Evolutionary conservation across 1,140 invertebrate genomes (phyloP).

Genomic region (Diorhabda elongata): DNA sequence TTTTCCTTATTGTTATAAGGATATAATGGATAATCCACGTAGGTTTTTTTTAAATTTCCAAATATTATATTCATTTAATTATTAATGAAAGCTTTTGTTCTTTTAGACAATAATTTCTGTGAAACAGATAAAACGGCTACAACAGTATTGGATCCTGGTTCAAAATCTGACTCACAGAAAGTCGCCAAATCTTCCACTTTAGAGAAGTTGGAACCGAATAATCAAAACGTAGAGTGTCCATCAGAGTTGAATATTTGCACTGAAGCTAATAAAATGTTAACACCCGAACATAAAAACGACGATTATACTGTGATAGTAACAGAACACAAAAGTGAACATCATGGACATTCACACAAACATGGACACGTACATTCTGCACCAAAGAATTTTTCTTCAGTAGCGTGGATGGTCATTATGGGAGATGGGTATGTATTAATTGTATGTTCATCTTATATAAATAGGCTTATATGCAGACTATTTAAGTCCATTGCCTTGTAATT

Average conservation of each 20-base stretch:
- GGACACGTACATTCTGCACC: conserved; percentile 81
- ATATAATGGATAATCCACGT: conserved; percentile 50
- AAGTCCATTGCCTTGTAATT: too few relatives aligned
- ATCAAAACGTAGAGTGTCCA: conserved; percentile 37
- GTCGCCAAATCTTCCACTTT: conserved; percentile 22
- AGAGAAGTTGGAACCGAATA: conserved; percentile 37
- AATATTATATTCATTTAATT: neutral
- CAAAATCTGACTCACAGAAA: conserved; percentile 31
- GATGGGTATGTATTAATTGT: conserved; percentile 59
- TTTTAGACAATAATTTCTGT: conserved; percentile 16
- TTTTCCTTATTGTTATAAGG: conserved; percentile 80
- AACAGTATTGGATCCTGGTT: conserved; percentile 27
- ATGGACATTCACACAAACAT: conserved; percentile 82
- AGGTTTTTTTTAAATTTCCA: conserved; percentile 26
- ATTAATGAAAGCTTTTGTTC: neutral
- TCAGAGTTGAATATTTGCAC: conserved; percentile 32
- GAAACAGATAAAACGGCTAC: conserved; percentile 30
- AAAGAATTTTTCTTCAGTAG: conserved; percentile 75
- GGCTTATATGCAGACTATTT: too few relatives aligned
- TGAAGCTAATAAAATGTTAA: conserved; percentile 42
- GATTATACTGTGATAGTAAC: conserved; percentile 47
- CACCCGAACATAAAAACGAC: conserved; percentile 27
- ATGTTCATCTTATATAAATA: too few relatives aligned
- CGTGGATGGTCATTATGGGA: conserved; percentile 94
- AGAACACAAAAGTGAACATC: conserved; percentile 77